phyloP scores from a whole-genome alignment of 37 sponge, comb jelly and placozoan genomes.

The Ianthella basta region DNA sequence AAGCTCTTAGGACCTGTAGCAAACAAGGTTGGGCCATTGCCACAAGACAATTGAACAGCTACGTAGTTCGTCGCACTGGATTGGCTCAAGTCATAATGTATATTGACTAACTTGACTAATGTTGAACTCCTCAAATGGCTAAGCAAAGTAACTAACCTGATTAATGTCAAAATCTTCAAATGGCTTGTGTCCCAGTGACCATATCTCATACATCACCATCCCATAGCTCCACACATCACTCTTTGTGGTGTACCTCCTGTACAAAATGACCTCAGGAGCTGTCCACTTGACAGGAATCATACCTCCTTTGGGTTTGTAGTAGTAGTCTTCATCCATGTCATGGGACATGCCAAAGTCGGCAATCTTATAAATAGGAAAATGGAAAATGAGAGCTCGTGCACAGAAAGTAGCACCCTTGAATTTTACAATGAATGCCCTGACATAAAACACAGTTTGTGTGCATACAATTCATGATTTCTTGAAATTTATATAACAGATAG shows the following conservation, averaged over 20 bases:
- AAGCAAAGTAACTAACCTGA: not conserved
- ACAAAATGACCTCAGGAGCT: constrained; percentile 34
- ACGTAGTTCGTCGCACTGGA: too few relatives aligned
- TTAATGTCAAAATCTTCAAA: not conserved
- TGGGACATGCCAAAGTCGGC: constrained; percentile 40
- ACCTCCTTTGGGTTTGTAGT: constrained; percentile 36
- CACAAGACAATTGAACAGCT: too few relatives aligned
- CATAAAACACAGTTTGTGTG: too few relatives aligned
- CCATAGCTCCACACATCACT: constrained; percentile 26
- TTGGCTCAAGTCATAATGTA: too few relatives aligned
- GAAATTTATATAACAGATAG: too few relatives aligned
- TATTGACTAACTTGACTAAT: not conserved
- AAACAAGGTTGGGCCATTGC: too few relatives aligned
- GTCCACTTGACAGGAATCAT: constrained; percentile 32
- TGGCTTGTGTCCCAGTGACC: constrained; percentile 15
- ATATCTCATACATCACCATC: constrained; percentile 16
- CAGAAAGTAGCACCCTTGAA: too few relatives aligned
- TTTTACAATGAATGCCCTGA: too few relatives aligned
- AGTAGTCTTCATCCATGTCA: constrained; percentile 26
- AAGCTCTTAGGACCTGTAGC: too few relatives aligned
- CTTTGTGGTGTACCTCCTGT: constrained; percentile 12
- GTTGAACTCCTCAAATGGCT: too few relatives aligned
- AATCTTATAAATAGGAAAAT: not conserved
- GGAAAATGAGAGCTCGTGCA: too few relatives aligned
- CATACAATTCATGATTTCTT: too few relatives aligned